Percentiles rank a stretch among this genome's conserved stretches.
Evolutionary conservation across 2,888 invertebrate species (phyloP).

Genomic region (Poecilus cupreus): DNA sequence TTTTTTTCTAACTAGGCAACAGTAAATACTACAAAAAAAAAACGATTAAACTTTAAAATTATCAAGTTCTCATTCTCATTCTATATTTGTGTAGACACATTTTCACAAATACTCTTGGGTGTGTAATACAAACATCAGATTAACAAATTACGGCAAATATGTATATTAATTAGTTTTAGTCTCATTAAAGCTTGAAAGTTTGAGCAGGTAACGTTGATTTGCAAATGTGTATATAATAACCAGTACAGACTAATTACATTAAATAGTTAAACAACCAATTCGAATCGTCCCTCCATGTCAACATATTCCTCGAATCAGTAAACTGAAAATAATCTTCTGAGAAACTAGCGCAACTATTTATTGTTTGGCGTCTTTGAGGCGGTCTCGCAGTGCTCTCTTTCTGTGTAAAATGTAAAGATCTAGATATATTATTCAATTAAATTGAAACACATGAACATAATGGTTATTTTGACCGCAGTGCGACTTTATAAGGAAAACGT

Average conservation of each 20-base stretch:
- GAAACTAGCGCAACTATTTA: background rate
- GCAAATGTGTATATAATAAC: background rate
- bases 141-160: too few species aligned
- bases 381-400: background rate
- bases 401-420: slow-evolving; percentile 17
- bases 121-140: too few species aligned
- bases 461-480: slow-evolving; percentile 21
- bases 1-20: too few species aligned
- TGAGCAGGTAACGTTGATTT: background rate
- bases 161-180: background rate
- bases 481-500: slow-evolving; percentile 19
- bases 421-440: slow-evolving; percentile 40
- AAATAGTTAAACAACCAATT: background rate
- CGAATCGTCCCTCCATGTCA: background rate
- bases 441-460: slow-evolving; percentile 25
- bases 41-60: too few species aligned
- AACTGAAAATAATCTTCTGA: slow-evolving; percentile 11
- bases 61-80: too few species aligned
- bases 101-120: too few species aligned
- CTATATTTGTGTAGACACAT: background rate
- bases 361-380: background rate
- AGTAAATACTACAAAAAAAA: too few species aligned
- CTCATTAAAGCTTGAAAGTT: background rate
- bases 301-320: background rate
- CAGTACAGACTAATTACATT: background rate